phyloP scores from a whole-genome alignment of 2,113 vertebrate genomes.

The Tenrec ecaudatus region DNA sequence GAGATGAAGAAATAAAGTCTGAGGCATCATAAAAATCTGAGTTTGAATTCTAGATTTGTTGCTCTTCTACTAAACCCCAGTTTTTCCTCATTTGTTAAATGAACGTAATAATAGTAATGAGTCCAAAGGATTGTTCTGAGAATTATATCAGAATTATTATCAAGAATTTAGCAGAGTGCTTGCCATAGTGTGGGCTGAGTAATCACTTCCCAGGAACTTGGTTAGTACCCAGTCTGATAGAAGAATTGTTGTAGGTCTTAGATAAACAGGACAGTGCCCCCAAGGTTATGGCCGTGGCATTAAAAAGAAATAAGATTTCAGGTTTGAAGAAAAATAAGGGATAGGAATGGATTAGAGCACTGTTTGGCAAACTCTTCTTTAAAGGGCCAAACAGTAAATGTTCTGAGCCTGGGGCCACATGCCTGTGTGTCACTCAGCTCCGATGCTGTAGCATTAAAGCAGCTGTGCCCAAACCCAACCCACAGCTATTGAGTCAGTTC shows the following conservation, averaged over 20 bases:
- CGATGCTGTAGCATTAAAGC: neutral
- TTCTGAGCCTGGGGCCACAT: neutral
- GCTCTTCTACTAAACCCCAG: neutral
- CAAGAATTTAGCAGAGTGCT: neutral
- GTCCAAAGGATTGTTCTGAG: neutral
- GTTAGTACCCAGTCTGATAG: neutral
- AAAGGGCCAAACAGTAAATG: too few species aligned
- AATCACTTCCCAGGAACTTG: neutral
- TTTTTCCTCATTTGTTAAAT: conserved; percentile 47
- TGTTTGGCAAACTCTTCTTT: neutral
- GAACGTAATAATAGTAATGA: neutral
- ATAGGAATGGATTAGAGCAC: neutral
- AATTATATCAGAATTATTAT: neutral
- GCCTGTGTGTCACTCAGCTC: too few species aligned
- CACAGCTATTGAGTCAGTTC: too few species aligned
- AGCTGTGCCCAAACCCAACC: neutral
- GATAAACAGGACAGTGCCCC: neutral
- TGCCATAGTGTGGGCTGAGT: neutral
- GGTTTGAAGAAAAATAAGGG: neutral
- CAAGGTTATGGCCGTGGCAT: neutral
- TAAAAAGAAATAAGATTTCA: conserved; percentile 5
- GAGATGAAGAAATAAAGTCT: neutral
- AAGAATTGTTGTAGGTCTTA: neutral
- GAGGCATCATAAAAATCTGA: conserved; percentile 4
- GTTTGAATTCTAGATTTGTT: neutral